Base-by-base conservation (phyloP, 2,113 vertebrate genomes). In the Bujurquina vittata region DNA sequence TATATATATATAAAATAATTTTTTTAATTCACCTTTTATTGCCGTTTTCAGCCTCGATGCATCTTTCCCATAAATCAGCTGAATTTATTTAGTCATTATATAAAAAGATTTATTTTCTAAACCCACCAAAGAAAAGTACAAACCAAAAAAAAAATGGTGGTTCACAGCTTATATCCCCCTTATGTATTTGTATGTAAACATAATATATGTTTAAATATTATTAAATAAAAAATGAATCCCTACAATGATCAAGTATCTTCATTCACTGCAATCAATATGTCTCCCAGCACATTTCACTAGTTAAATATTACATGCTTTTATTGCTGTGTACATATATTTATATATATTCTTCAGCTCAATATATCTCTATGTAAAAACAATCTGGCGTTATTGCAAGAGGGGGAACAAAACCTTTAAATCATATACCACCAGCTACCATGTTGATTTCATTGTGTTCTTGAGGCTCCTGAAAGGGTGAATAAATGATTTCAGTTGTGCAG, bases 371-470 rank as follows among this genome's bases (percentile, higher is more conserved):
- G 52, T 83, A 46, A 10, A 73, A 80, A 18, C 18, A 65, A 43
- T 33, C 59, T 33, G 75, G 76, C 84, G 14, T 29, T 74, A 59
- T 77, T 75, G 79, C 62, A 79, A 58, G 75, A 78, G 67, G 65
- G 4, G 3, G 63, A 91, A 86, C 79, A 89, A 91, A 84, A 73
- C 56, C 75, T 77, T 84, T 80, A 77, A 78, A 83, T 87, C 81
- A 84, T 61, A 69, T 85, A 87, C 79, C 78, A 72, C 57, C 52
- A 52, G 52, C 73, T 75, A 55, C 26, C 72, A 22, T 40, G 35
- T 60, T 59, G 80, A 84, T 87, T 75, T 85, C 80, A 85, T 57
- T 80, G 88, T 89, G 89, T 74, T 78, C 74, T 77, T 35, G 54
- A 84, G 55, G 65, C 80, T 80, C 55, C 31, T 84, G 79, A 20